A percentile compares a stretch with the other conserved stretches of the same genome.
phyloP scores from a whole-genome alignment of 2,888 invertebrate species.

The Mylabris sibirica region DNA sequence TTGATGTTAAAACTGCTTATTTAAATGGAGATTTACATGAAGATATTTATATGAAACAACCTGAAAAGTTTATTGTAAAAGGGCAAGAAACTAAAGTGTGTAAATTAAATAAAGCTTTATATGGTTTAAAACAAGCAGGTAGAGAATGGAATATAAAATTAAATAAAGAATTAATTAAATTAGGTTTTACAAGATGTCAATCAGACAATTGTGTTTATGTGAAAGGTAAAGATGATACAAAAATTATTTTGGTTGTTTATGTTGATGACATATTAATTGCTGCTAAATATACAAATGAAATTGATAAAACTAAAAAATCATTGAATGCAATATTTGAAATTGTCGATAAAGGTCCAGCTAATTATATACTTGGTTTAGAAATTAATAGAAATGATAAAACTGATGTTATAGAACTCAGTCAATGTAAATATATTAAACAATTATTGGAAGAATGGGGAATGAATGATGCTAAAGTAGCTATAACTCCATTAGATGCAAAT shows the following conservation, averaged over 20 bases:
- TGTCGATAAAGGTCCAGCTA: no score
- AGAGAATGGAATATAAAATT: constrained; percentile 3
- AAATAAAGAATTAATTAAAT: constrained; percentile 8
- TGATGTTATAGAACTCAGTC: constrained; percentile 27
- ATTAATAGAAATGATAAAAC: constrained; percentile 19
- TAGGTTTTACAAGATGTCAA: background rate
- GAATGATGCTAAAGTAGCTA: constrained; percentile 17
- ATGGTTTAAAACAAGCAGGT: constrained; percentile 13
- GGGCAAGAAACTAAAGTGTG: background rate
- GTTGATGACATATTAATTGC: background rate
- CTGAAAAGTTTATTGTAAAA: background rate
- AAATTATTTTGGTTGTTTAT: constrained; percentile 2
- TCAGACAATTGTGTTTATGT: constrained; percentile 12
- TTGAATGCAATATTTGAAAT: no score
- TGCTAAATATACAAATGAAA: no score
- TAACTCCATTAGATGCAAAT: constrained; percentile 33
- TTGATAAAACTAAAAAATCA: no score
- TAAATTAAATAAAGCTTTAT: constrained; percentile 3
- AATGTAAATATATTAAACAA: constrained; percentile 34
- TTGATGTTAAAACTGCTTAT: background rate
- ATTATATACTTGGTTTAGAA: background rate
- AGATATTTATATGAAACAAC: background rate
- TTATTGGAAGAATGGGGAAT: constrained; percentile 28
- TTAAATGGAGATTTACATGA: background rate
- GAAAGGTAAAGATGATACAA: background rate